These are phyloP conservation scores for Tricholaema leucomelas DNA, from an alignment of 2,113 vertebrate species.

Conservation along the genomic window DNA sequence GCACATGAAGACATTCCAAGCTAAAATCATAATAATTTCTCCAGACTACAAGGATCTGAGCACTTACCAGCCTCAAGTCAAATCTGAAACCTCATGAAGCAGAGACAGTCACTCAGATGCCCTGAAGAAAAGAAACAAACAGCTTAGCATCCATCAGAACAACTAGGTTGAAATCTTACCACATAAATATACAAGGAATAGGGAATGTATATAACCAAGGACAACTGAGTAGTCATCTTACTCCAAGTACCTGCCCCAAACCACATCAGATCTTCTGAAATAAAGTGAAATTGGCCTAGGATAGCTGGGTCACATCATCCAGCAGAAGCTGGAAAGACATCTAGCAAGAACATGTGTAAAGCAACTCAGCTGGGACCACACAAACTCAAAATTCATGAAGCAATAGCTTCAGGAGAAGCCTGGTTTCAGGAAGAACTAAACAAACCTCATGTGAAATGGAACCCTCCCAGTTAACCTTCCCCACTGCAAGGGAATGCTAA, in stretches of 20 bases:
- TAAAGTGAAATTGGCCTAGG: neutral
- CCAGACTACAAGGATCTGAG: neutral
- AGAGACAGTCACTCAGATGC: slow-evolving; percentile 25
- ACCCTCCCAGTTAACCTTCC: neutral
- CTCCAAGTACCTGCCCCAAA: neutral
- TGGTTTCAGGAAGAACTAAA: neutral
- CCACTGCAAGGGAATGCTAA: neutral
- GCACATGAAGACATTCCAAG: neutral
- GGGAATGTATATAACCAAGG: neutral
- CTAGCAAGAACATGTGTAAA: neutral
- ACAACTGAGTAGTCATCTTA: neutral
- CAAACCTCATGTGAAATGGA: neutral
- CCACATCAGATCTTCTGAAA: neutral
- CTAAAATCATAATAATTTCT: neutral
- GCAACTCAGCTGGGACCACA: neutral
- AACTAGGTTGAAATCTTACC: neutral
- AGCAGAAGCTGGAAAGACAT: neutral
- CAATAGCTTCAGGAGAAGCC: neutral
- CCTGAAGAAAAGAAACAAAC: slow-evolving; percentile 33
- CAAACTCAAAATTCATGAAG: neutral
- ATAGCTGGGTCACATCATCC: neutral
- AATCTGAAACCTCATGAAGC: slow-evolving; percentile 35
- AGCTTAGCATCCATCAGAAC: neutral
- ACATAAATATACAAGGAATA: neutral
- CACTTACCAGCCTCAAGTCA: slow-evolving; percentile 57